Base-by-base conservation (phyloP, 2,113 vertebrate species). In the Clinocottus analis region DNA sequence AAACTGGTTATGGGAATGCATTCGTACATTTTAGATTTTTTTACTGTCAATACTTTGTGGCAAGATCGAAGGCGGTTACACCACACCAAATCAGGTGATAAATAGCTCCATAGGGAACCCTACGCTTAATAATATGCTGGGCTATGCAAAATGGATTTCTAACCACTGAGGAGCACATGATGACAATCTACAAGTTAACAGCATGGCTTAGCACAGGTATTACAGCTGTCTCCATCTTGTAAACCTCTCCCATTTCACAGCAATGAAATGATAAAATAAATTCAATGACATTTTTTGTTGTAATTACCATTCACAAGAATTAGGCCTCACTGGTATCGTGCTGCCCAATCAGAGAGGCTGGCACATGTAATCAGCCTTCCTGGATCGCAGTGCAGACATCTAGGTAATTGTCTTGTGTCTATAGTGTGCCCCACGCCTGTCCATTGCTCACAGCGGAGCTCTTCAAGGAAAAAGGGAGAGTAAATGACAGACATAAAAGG, bases 401-500 rank as follows among this genome's bases (percentile, higher is more conserved):
- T 68, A 82, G 82, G 79, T 77, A 89, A 90, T 93, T 87, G 84
- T 85, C 85, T 23, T 35, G 31, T 43, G 33, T 51, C 45, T 62
- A 77, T 63, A 43, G 39, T 59, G 60, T 27, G 13, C 27, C 71
- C 66, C 77, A 73, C 84, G 80, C 76, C 82, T 47, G 58, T 63
- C 75, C 78, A 85, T 35, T n/a, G 21, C 85, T 79, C 77, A 70
- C 72, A 85, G 75, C 27, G 35, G 25, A 79, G 71, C 51, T 77
- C 84, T 81, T 74, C 49, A 80, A 78, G 73, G 75, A 77, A 82
- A 77, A 56, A 72, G 83, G 84, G 64, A 68, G 78, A 76, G 73
- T 62, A 74, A 71, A 59, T 67, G 43, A 62, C 53, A 66, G 49
- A 56, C 70, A 90, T 80, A 87, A 85, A 58, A 90, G 74, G 76